Evolutionary conservation across 2,888 invertebrate species (phyloP).

Genomic region (Cyclophora albipunctata): DNA sequence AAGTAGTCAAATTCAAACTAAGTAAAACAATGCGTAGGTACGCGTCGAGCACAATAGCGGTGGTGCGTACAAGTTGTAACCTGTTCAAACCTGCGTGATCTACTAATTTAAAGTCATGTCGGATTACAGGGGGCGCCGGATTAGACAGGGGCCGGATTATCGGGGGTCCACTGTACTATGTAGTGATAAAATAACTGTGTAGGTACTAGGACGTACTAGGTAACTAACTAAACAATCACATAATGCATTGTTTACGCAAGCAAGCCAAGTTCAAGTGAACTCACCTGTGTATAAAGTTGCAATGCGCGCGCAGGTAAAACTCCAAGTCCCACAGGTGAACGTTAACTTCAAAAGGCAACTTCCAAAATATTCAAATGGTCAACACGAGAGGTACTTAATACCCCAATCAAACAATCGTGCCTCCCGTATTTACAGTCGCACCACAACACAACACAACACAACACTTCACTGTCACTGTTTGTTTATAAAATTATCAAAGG

Average conservation of each 20-base stretch:
- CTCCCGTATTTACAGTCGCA: slow-evolving; percentile 44
- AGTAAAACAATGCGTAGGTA: slow-evolving; percentile 6
- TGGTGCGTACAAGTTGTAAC: slow-evolving; percentile 14
- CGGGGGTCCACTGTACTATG: slow-evolving; percentile 9
- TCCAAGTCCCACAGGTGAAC: slow-evolving; percentile 71
- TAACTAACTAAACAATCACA: too few species aligned
- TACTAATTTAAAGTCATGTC: slow-evolving; percentile 3
- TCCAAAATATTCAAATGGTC: slow-evolving; percentile 32
- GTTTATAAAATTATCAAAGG: slow-evolving; percentile 67
- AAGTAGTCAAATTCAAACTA: slow-evolving; percentile 16
- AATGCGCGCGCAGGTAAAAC: slow-evolving; percentile 71
- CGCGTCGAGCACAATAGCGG: slow-evolving; percentile 4
- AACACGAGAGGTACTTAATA: slow-evolving; percentile 18
- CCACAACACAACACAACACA: slow-evolving; percentile 45
- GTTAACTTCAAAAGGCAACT: slow-evolving; percentile 52
- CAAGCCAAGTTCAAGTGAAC: slow-evolving; percentile 16
- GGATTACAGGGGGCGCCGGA: slow-evolving; percentile 9
- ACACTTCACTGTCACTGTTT: slow-evolving; percentile 52
- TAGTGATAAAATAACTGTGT: too few species aligned
- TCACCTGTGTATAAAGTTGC: slow-evolving; percentile 63
- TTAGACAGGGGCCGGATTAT: slow-evolving; percentile 9
- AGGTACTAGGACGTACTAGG: too few species aligned
- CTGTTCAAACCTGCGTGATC: slow-evolving; percentile 16
- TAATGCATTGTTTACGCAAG: background rate
- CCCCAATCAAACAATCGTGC: slow-evolving; percentile 37